Base-by-base conservation (phyloP, 2,113 vertebrate species). In the Thryonomys swinderianus region DNA sequence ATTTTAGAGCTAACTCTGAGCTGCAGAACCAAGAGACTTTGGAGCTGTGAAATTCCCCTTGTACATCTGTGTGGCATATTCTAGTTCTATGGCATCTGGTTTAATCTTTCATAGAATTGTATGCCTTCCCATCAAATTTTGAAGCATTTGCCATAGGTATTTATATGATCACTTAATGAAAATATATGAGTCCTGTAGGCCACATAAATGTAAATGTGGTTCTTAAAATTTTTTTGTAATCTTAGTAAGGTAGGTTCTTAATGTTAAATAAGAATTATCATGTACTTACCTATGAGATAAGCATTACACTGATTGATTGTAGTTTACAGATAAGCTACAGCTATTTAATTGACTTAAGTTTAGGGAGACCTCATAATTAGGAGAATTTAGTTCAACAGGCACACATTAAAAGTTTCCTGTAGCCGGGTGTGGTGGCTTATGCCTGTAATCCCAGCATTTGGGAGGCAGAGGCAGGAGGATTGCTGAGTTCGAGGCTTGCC, bases 131-230 rank as follows among this genome's bases (percentile, higher is more conserved):
- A 87, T 37, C 32, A 51, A 85, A 94, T 80, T 91, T 34, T 93
- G 53, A 95, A 90, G 66, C 59, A 78, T 94, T 73, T 88, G 23
- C 53, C 57, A 85, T 48, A 88, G 27, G 79, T 21, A 71, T 61
- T 92, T 87, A 45, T 81, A 57, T 90, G 59, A 57, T 88, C 23
- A 85, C 16, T 79, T 92, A 94, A 57, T 81, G 85, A 25, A 95
- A 88, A 71, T 66, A 21, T 88, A 17, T 42, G 17, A 88, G 16
- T 90, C 32, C 88, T 51, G 71, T 66, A 89, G 40, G 1, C 61
- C 78, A 3, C 86, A 25, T 76, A 66, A 86, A 73, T 95, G 37
- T 87, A 55, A 55, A 55, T 95, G 37, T 88, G 40, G 40, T 57
- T 82, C 37, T 97, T 85, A 69, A 85, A 90, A 91, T 61, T 76